Conservation (phyloP, 2,113 vertebrate genomes). For the Thalassoma bifasciatum region DNA sequence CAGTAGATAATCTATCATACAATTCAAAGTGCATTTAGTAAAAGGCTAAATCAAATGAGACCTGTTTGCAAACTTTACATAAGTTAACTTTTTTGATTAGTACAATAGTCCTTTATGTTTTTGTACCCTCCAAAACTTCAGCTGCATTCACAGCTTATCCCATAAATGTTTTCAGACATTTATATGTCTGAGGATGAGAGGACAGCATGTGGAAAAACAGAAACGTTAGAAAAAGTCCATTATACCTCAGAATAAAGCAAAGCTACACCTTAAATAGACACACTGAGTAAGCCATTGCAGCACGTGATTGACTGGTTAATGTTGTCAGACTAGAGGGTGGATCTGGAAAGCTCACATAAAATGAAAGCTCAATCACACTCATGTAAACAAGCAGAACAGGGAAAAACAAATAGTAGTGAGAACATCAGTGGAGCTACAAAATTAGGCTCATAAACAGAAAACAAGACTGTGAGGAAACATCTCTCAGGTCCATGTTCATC, state of each 20-base stretch:
- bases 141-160: constrained; percentile 50
- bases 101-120: constrained; percentile 51
- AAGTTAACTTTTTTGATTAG: constrained; percentile 73
- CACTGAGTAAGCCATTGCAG: constrained; percentile 33
- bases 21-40: constrained; percentile 96
- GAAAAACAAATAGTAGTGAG: background rate
- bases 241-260: constrained; percentile 33
- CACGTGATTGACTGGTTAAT: constrained; percentile 37
- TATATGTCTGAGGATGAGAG: constrained; percentile 36
- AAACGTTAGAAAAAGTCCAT: constrained; percentile 25
- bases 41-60: constrained; percentile 89
- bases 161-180: constrained; percentile 23
- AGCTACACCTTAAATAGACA: constrained; percentile 18
- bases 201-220: constrained; percentile 29
- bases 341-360: constrained; percentile 48
- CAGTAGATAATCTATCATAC: constrained; percentile 79
- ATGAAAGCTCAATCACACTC: constrained; percentile 8
- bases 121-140: constrained; percentile 42
- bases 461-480: constrained; percentile 6
- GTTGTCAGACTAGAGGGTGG: constrained; percentile 38
- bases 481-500: constrained; percentile 2
- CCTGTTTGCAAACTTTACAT: constrained; percentile 89
- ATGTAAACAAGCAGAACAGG: constrained; percentile 1
- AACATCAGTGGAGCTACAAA: constrained; percentile 1
- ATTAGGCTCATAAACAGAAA: constrained; percentile 8